Conservation (phyloP, 1,140 invertebrate genomes). For the Bombus sylvicola region DNA sequence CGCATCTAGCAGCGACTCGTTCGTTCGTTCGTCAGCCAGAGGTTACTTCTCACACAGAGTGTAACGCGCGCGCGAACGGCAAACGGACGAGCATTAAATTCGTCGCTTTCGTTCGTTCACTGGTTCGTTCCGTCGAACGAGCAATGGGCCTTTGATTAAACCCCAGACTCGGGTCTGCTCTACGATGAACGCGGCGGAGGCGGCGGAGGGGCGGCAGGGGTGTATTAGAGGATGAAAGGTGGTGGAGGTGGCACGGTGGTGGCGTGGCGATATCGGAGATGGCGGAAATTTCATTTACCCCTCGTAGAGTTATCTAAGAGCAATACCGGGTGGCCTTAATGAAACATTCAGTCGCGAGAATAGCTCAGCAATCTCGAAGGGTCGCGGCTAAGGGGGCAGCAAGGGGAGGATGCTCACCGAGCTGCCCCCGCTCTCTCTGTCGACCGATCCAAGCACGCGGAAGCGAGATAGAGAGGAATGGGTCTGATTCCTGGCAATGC, state of each 20-base stretch:
- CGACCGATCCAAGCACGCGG: conserved; percentile 42
- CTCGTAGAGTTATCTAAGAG: conserved; percentile 84
- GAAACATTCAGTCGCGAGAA: conserved; percentile 84
- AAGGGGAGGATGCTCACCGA: conserved; percentile 58
- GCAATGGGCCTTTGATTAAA: conserved; percentile 81
- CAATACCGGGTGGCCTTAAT: conserved; percentile 83
- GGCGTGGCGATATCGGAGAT: conserved; percentile 81
- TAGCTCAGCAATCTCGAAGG: conserved; percentile 83
- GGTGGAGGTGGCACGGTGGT: conserved; percentile 59
- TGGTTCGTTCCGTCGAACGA: conserved; percentile 73
- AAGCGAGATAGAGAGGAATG: conserved; percentile 74
- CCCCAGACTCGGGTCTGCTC: conserved; percentile 61
- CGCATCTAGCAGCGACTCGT: conserved; percentile 13
- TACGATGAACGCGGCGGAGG: conserved; percentile 33
- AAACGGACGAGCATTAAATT: conserved; percentile 68
- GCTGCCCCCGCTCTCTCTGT: conserved; percentile 50
- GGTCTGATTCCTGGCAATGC: conserved; percentile 82
- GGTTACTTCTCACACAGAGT: conserved; percentile 14
- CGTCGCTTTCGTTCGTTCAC: conserved; percentile 62
- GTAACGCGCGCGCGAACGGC: neutral
- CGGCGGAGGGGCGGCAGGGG: conserved; percentile 34
- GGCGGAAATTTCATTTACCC: conserved; percentile 84
- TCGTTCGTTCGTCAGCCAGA: conserved; percentile 4
- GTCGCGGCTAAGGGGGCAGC: conserved; percentile 70
- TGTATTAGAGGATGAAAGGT: conserved; percentile 71